Evolutionary conservation across 2,797 vertebrate genomes (phyloP), one percentile per base, ranked within the genome.

Genomic region (Alfaro cultratus): DNA sequence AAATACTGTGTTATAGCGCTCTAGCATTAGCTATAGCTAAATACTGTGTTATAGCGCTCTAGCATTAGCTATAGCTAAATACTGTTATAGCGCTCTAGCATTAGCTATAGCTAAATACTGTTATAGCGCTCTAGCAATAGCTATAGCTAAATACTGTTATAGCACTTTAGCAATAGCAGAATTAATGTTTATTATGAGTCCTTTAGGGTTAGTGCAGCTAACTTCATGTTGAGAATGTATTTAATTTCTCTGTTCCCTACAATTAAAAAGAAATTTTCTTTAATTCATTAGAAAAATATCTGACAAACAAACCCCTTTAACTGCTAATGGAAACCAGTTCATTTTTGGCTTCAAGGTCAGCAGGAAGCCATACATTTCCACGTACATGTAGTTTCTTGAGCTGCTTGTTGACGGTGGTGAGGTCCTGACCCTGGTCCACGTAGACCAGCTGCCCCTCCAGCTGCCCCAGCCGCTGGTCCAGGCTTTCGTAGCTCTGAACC

Each of bases 331-430:
- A 29, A 64, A 21, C 13, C 77, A 45, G 62, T 5, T n/a, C 0
- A 26, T 39, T 55, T 68, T 39, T 45, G 57, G 75, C 47, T 39
- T 13, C 4, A 81, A 60, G 16, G 6, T 36, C 70, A 51, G 39
- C 2, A 60, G 55, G 34, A 34, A 8, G 10, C 10, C 18, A 12
- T 16, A 0, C 15, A 71, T 29, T 10, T 45, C 5, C 5, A 75
- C 26, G 0, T 86, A 98, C 97, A 93, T 98, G 97, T 21, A 98
- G 95, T 88, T 96, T 98, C 87, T 98, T 97, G 15, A 98, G 96
- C 86, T 97, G 97, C 83, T 96, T 97, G 94, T 97, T 98, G 92
- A 98, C 96, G 0, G 94, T 96, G 90, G 96, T 96, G 80, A 98
- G 95, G 93, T 97, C 97, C 57, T 96, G 95, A 0, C 97, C 96